Conservation (phyloP, 2,113 vertebrate species). For the Menidia beryllina region DNA sequence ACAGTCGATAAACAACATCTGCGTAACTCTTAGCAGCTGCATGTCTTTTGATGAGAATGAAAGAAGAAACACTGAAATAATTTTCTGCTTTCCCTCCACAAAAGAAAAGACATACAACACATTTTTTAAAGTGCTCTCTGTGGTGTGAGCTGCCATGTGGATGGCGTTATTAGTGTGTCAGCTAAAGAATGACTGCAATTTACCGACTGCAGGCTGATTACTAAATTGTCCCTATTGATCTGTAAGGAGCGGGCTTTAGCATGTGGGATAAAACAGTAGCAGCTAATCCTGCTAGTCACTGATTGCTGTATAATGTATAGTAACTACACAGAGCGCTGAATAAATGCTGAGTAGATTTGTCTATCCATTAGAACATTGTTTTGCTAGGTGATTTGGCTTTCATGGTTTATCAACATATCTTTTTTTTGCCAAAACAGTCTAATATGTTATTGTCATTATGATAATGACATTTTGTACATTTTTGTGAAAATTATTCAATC, state of each 20-base stretch:
- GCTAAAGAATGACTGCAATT: background rate
- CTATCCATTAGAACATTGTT: too few species aligned
- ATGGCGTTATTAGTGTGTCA: background rate
- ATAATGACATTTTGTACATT: too few species aligned
- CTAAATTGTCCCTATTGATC: background rate
- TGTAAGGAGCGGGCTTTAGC: background rate
- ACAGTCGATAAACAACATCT: slow-evolving; percentile 2
- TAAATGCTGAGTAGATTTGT: background rate
- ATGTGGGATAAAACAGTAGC: background rate
- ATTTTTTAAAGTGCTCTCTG: background rate
- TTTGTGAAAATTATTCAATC: too few species aligned
- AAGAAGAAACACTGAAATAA: background rate
- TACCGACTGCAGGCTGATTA: background rate
- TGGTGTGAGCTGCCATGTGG: background rate
- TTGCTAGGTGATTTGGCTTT: too few species aligned
- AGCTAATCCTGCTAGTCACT: background rate
- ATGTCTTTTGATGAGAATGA: background rate
- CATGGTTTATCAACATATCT: too few species aligned
- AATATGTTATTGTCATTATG: too few species aligned
- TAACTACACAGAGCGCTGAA: background rate
- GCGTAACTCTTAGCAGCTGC: background rate
- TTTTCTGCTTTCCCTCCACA: background rate
- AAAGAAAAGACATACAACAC: background rate
- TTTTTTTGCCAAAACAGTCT: too few species aligned
- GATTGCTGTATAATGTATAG: background rate